Evolutionary conservation across 30 jellyfish, hydroid and myxozoan genomes (phyloP), one percentile per base, ranked within the genome.

Genomic region (Rhopilema esculentum): DNA sequence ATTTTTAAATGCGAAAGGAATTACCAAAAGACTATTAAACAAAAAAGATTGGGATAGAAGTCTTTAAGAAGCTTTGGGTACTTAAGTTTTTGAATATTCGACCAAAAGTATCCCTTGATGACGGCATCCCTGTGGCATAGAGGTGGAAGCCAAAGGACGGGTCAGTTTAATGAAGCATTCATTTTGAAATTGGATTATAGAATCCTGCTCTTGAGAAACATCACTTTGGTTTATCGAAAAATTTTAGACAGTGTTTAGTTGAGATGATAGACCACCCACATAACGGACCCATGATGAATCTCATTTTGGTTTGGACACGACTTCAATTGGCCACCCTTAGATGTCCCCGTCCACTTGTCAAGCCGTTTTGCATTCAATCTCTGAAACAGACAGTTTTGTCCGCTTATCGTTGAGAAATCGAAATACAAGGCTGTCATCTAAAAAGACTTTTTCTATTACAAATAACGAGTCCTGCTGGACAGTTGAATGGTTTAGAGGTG

Each of bases 291-390:
- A 73, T 31, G 31, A 73, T 73, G 69, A 40, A 73, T 73, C 84
- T 66, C 25, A 27, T 73, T 73, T 30, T 31, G 33, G 2, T 18
- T 18, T 73, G 69, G 51, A 40, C 84, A 40, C 69, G 48, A 73
- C 32, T 49, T 40, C 69, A 31, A 73, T 73, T 18, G 69, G 40
- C 22, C 49, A 73, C 69, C 69, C 70, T 73, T 30, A 73, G 84
- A 73, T 29, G 69, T 73, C 66, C 82, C 82, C 82, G 82, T 29
- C 84, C 22, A 23, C 4, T 31, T 33, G 51, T 40, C 57, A 73
- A 73, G 70, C 32, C 51, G 31, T 40, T 40, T 2, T 40, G 57
- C 12, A 2, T 12, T 40, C 6, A 40, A 40, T 40, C 57, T 6
- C n/a, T 40, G 12, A 40, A 40, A 40, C 6, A 40, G 57, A 40